A percentile compares a stretch with the other conserved stretches of the same genome.
phyloP scores from a whole-genome alignment of 2,797 vertebrate species.

The Squalus acanthias region DNA sequence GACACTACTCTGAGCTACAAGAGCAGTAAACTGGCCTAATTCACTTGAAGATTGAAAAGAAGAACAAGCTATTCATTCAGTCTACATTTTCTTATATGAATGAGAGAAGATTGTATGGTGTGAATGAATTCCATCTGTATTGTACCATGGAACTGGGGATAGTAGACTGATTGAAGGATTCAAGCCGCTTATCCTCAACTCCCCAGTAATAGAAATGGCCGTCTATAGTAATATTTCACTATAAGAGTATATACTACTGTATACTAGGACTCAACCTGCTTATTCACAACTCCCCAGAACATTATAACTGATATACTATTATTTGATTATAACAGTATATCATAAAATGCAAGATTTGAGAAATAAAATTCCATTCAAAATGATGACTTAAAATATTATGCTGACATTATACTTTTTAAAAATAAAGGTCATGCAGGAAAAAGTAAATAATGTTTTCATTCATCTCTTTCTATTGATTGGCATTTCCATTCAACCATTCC shows the following conservation, averaged over 20 bases:
- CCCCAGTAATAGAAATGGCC: background rate
- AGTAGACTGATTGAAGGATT: background rate
- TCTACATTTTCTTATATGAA: slow-evolving; percentile 21
- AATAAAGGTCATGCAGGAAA: background rate
- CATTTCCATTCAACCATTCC: background rate
- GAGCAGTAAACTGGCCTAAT: background rate
- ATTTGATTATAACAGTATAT: background rate
- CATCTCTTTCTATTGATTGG: background rate
- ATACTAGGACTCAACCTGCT: background rate
- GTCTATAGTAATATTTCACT: background rate
- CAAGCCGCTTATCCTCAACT: background rate
- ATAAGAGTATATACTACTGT: background rate
- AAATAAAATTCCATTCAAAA: background rate
- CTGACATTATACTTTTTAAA: no score
- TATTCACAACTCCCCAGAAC: background rate
- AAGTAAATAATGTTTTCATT: background rate
- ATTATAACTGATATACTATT: background rate
- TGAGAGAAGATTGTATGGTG: background rate
- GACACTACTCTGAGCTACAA: background rate
- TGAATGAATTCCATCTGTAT: background rate
- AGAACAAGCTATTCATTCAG: slow-evolving; percentile 2
- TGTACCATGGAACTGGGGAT: background rate
- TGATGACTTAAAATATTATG: background rate
- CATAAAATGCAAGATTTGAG: background rate
- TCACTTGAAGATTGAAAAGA: background rate